Conservation (phyloP, 2,888 invertebrate species). For the Chrysolina haemoptera region DNA sequence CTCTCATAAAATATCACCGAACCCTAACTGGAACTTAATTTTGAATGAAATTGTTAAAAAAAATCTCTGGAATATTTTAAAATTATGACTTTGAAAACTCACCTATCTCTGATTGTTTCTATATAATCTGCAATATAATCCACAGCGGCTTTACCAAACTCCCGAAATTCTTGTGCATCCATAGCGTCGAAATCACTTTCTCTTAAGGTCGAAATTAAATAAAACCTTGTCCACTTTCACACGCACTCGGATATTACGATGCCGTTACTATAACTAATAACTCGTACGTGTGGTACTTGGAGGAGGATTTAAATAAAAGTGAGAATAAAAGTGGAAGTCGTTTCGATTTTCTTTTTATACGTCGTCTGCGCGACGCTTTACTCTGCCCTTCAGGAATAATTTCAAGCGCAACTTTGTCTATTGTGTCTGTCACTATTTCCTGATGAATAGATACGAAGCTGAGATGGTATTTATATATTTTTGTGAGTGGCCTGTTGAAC, state of each 20-base stretch:
- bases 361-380: slow-evolving; percentile 33
- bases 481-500: neutral
- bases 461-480: slow-evolving; percentile 44
- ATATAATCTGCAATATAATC: slow-evolving; percentile 93
- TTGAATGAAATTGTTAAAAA: neutral
- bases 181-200: slow-evolving; percentile 69
- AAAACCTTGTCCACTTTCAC: slow-evolving; percentile 52
- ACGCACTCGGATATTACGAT: slow-evolving; percentile 43
- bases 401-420: slow-evolving; percentile 35
- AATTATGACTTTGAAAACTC: slow-evolving; percentile 40
- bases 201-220: slow-evolving; percentile 38
- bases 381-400: slow-evolving; percentile 36
- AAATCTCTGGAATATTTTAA: neutral
- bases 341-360: slow-evolving; percentile 45
- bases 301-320: slow-evolving; percentile 44
- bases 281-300: slow-evolving; percentile 29
- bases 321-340: slow-evolving; percentile 42
- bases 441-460: slow-evolving; percentile 34
- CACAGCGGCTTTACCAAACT: slow-evolving; percentile 88
- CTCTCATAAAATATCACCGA: neutral
- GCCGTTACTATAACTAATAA: slow-evolving; percentile 34
- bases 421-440: slow-evolving; percentile 36
- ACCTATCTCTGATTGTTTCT: slow-evolving; percentile 86
- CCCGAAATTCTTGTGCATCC: slow-evolving; percentile 84
- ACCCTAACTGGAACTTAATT: neutral